Evolutionary conservation across 2,113 vertebrate species (phyloP), one percentile per base, ranked within the genome.

Genomic region (Bothrops jararaca): DNA sequence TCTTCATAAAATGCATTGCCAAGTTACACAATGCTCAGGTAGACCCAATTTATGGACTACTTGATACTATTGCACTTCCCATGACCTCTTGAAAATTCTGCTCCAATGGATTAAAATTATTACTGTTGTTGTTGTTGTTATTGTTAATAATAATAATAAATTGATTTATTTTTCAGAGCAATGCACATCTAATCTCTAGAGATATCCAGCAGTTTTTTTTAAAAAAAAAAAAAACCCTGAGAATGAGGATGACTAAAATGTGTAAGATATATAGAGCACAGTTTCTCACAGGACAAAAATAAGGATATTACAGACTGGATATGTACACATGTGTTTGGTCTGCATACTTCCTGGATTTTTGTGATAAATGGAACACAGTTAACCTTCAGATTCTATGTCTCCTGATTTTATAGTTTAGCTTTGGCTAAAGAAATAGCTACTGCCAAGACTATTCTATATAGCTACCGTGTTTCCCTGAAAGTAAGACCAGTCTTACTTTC

Each of bases 1-100:
- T 92, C 60, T 92, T 88, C 48, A 52, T 24, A 85, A 88, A 87
- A 45, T 54, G 50, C 85, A 57, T 39, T 86, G 53, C 48, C 89
- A 91, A 86, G 89, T 95, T 80, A 85, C 12, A 92, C 90, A 54
- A 23, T 53, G 60, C 80, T 52, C 92, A 45, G 42, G 39, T 56
- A 92, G 8, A 53, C 24, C 26, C 91, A 93, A 48, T 45, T 56
- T 92, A 89, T 0, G 10, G 85, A 89, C 89, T 26, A 48, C 74
- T 52, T 91, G 45, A 48, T 23, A 90, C 20, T 89, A 92, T n/a
- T 89, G 85, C 42, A 90, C 85, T 34, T 90, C 42, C 80, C 4
- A 24, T 2, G 93, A 20, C 86, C n/a, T 58, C 24, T 86, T 48
- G 7, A 80, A 0, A 0, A 13, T 20, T 91, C 88, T 92, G 1